These are phyloP conservation scores for Spatulosminthurus flaviceps DNA, from an alignment of 2,888 invertebrate species.

Conservation along the genomic window DNA sequence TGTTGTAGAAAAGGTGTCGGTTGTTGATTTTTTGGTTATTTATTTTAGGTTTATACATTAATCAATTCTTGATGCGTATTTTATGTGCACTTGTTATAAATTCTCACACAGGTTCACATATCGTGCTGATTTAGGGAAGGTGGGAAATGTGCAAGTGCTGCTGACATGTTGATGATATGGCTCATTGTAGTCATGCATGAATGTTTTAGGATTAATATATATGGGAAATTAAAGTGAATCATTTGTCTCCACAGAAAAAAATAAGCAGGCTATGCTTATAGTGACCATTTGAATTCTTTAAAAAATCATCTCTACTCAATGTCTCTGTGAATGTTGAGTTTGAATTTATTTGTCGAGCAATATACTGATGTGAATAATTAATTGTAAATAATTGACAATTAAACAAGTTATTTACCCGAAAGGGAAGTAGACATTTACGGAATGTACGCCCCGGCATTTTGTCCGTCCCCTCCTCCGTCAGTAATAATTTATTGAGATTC, in stretches of 20 bases:
- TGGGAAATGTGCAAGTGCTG: conserved; percentile 1
- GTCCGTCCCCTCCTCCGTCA: not conserved
- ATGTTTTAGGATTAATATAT: not conserved
- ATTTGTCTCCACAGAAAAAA: conserved; percentile 1
- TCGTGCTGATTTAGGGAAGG: not conserved
- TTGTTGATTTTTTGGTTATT: conserved; percentile 9
- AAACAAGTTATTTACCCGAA: not conserved
- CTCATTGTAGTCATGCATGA: not conserved
- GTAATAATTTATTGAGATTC: not conserved
- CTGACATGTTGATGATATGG: not conserved
- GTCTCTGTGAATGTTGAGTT: conserved; percentile 8
- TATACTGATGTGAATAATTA: not conserved
- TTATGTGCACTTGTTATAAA: not conserved
- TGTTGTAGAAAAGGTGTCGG: not conserved
- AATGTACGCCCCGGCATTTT: not conserved
- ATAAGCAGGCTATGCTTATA: not conserved
- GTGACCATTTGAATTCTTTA: no score
- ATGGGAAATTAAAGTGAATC: conserved; percentile 3
- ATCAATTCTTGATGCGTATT: not conserved
- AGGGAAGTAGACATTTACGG: not conserved
- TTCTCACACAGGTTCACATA: not conserved
- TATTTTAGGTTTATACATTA: conserved; percentile 1
- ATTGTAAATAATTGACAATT: conserved; percentile 4
- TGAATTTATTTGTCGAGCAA: not conserved
- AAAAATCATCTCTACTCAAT: not conserved